Conservation (phyloP, 2,797 vertebrate species). For the Pangasius larnaudii region DNA sequence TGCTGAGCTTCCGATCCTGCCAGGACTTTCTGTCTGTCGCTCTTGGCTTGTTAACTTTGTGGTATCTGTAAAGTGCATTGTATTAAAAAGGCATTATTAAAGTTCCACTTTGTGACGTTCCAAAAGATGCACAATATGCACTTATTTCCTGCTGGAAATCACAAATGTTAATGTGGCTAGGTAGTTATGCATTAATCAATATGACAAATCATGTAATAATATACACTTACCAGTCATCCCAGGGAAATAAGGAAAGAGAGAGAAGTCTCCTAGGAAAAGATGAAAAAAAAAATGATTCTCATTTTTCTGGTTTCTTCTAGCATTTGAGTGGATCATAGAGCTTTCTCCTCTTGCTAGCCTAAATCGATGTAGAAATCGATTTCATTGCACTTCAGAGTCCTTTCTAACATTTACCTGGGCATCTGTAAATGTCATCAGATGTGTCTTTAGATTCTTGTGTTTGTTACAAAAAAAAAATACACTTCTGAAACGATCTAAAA, state of each 20-base stretch:
- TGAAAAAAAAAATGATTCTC: background rate
- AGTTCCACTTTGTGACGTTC: background rate
- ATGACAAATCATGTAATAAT: background rate
- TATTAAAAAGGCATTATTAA: background rate
- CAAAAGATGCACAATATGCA: background rate
- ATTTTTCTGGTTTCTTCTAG: background rate
- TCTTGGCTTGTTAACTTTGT: constrained; percentile 14
- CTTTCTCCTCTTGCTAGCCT: background rate
- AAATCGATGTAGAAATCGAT: constrained; percentile 23
- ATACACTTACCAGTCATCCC: background rate
- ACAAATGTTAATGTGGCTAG: no score
- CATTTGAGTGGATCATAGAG: background rate
- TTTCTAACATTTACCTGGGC: constrained; percentile 22
- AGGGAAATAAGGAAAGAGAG: background rate
- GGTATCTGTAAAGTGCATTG: background rate
- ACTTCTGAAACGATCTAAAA: constrained; percentile 14
- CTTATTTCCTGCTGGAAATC: background rate
- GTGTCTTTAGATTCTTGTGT: constrained; percentile 11
- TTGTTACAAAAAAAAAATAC: background rate
- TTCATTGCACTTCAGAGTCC: constrained; percentile 19
- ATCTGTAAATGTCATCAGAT: constrained; percentile 26
- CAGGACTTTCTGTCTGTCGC: background rate
- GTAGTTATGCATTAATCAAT: background rate
- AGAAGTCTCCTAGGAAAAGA: background rate
- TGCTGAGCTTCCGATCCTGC: background rate